These are phyloP conservation scores for Bos indicus DNA, from an alignment of 2,113 vertebrate genomes.

Conservation along the genomic window DNA sequence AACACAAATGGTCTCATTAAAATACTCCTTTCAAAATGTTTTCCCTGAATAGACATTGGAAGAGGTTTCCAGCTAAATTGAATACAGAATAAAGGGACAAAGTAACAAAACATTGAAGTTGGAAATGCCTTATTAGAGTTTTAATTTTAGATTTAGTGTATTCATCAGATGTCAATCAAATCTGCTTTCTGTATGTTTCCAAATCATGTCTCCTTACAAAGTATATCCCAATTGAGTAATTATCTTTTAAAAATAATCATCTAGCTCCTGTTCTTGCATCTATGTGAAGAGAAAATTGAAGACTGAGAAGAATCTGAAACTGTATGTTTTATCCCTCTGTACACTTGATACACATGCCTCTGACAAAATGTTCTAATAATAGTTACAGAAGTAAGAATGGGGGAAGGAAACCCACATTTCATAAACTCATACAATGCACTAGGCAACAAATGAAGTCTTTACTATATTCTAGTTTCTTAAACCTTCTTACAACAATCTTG, in stretches of 20 bases:
- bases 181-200: neutral
- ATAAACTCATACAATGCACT: neutral
- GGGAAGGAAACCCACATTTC: neutral
- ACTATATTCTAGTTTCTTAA: neutral
- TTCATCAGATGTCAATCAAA: neutral
- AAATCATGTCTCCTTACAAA: neutral
- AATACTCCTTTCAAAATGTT: constrained; percentile 39
- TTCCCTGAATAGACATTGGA: neutral
- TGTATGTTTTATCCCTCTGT: neutral
- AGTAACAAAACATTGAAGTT: neutral
- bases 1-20: constrained; percentile 34
- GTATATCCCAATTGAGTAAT: neutral
- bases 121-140: constrained; percentile 9
- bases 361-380: neutral
- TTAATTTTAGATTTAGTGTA: neutral
- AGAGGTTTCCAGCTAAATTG: constrained; percentile 20
- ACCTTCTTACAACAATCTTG: neutral
- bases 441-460: neutral
- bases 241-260: neutral
- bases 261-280: neutral
- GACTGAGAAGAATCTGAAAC: neutral
- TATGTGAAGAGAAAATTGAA: neutral
- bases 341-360: neutral
- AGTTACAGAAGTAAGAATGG: neutral
- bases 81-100: constrained; percentile 14